Evolutionary conservation across 2,113 vertebrate species (phyloP), one percentile per base, ranked within the genome.

Genomic region (Cyphomyrus plagiostoma): DNA sequence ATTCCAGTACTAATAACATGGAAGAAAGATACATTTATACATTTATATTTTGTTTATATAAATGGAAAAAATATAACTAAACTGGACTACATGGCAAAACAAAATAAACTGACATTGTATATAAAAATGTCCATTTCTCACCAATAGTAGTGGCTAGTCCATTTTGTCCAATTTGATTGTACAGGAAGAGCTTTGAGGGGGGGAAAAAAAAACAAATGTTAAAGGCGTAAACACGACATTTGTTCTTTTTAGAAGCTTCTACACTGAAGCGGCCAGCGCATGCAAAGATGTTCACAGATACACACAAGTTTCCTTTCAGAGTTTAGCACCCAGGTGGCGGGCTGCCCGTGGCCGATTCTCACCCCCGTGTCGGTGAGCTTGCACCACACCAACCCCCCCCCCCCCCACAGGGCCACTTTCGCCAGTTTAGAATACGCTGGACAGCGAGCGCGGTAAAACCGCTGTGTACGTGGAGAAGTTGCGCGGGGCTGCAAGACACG

Each of bases 101-200:
- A 23, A 58, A 58, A 9, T n/a, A 23, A 19, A 1, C 6, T 62
- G 56, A 62, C 56, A 62, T 2, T 56, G 11, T 50, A 50, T 3
- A 50, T 15, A 50, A 66, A 66, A 26, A 66, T 10, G 26, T 35
- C 35, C 21, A 45, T 84, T n/a, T 46, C 92, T 95, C 90, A 99
- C 98, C 97, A 86, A 99, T 62, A 0, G 98, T 98, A 0, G 93
- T 96, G n/a, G 92, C 91, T 0, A 99, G 89, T 88, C 96, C 97
- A 0, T 93, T 96, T 93, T 98, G 97, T 74, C 98, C 98, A 0
- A 99, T n/a, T 0, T 92, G 92, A 91, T 99, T 98, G 90, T 98
- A 99, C 85, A 99, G 92, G 92, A 97, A 99, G 80, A 99, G 94
- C 98, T 99, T 93, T 30, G 4, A 92, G 91, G 91, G 56, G 13